Conservation (phyloP, 2,113 vertebrate species). For the Ondatra zibethicus region DNA sequence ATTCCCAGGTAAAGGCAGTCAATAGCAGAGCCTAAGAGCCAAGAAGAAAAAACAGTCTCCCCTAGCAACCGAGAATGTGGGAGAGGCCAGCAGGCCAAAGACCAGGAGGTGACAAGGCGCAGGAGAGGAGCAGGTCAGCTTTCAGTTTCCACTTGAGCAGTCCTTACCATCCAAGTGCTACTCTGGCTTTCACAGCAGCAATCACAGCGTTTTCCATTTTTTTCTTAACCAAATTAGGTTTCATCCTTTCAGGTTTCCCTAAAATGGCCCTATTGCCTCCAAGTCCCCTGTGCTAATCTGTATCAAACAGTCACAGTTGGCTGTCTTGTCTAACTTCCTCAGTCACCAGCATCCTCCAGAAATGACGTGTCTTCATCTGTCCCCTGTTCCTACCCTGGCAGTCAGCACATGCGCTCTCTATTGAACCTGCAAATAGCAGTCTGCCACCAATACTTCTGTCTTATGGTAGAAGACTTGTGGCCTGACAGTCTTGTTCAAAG, state of each 20-base stretch:
- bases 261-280: background rate
- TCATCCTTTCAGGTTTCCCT: background rate
- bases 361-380: background rate
- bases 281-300: background rate
- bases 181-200: background rate
- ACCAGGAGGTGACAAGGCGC: background rate
- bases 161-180: background rate
- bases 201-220: background rate
- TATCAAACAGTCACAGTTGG: background rate
- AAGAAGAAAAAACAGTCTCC: background rate
- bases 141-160: slow-evolving; percentile 5
- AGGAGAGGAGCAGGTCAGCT: background rate
- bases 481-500: background rate
- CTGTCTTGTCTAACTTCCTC: too few relatives aligned
- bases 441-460: background rate
- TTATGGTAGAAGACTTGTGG: background rate
- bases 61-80: background rate
- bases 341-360: background rate
- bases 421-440: background rate
- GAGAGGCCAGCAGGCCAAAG: background rate
- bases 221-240: background rate
- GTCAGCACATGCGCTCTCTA: background rate
- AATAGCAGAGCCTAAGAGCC: background rate
- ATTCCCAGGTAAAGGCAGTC: background rate
- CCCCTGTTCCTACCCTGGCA: background rate